Conservation (phyloP, 2,797 vertebrate genomes). For the Darevskia nairensis region DNA sequence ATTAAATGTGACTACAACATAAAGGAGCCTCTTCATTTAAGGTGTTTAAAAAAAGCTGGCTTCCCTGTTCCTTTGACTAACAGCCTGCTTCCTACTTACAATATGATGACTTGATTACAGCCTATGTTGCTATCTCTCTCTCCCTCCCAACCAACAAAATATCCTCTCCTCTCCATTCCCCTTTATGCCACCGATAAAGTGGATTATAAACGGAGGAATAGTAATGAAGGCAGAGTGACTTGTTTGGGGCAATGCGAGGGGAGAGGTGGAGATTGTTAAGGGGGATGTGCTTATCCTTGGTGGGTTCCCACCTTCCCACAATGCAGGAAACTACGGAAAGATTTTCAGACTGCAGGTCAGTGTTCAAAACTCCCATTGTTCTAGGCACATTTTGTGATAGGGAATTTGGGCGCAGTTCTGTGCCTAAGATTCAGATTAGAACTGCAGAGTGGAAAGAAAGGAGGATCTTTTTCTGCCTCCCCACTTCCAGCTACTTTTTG, state of each 20-base stretch:
- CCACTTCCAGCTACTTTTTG: no score
- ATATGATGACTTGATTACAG: slow-evolving; percentile 70
- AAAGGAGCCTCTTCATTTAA: slow-evolving; percentile 59
- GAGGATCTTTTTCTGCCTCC: no score
- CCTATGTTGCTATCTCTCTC: slow-evolving; percentile 58
- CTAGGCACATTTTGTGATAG: no score
- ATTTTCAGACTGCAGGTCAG: fast-evolving
- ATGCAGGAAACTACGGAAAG: neutral
- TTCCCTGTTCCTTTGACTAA: slow-evolving; percentile 47
- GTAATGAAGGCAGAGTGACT: slow-evolving; percentile 60
- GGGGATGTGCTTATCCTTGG: slow-evolving; percentile 14
- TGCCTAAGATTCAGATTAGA: no score
- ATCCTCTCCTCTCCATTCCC: neutral
- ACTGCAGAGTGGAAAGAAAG: no score
- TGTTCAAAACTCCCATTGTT: no score
- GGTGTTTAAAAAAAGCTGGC: slow-evolving; percentile 37
- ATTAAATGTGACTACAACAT: slow-evolving; percentile 60
- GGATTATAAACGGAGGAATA: slow-evolving; percentile 65
- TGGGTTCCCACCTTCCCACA: no score
- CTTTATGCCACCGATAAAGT: slow-evolving; percentile 66
- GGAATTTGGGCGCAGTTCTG: no score
- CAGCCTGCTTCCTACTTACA: slow-evolving; percentile 56
- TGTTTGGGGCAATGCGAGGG: slow-evolving; percentile 47
- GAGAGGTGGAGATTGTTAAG: slow-evolving; percentile 25
- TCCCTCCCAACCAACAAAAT: no score